Conservation (phyloP, 2,888 invertebrate genomes). For the Agelastica alni region DNA sequence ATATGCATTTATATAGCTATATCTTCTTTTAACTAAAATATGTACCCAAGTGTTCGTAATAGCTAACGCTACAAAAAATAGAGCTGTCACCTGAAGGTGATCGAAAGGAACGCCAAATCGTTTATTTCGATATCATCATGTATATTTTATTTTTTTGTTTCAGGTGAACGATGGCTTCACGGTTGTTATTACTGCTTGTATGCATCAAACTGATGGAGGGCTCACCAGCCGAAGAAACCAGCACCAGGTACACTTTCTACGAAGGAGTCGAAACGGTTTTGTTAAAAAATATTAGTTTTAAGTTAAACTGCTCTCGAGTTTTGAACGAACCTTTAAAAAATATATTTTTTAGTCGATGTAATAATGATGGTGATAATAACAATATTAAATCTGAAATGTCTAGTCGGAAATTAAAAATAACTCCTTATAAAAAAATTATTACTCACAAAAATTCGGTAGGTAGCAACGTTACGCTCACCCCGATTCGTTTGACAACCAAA, state of each 20-base stretch:
- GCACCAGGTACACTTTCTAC: constrained; percentile 51
- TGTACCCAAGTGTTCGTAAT: too few relatives aligned
- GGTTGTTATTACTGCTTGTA: constrained; percentile 43
- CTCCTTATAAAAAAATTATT: not conserved
- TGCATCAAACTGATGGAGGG: constrained; percentile 39
- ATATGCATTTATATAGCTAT: too few relatives aligned
- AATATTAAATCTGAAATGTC: too few relatives aligned
- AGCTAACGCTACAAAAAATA: too few relatives aligned
- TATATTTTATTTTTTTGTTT: not conserved
- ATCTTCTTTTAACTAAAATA: too few relatives aligned
- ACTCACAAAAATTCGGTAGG: too few relatives aligned
- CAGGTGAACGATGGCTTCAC: constrained; percentile 18
- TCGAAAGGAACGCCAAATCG: too few relatives aligned
- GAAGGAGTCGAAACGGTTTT: constrained; percentile 36
- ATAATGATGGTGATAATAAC: too few relatives aligned
- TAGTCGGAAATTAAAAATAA: not conserved
- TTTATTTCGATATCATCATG: too few relatives aligned
- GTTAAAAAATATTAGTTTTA: constrained; percentile 1
- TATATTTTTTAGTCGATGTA: not conserved
- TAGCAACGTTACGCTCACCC: not conserved
- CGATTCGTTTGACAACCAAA: not conserved
- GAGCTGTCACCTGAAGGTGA: too few relatives aligned
- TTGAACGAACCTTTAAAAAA: constrained; percentile 20
- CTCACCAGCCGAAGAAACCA: constrained; percentile 45
- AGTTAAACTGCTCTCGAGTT: constrained; percentile 29